Evolutionary conservation across 2,888 invertebrate genomes (phyloP).

Genomic region (Drosophila maculinotata): DNA sequence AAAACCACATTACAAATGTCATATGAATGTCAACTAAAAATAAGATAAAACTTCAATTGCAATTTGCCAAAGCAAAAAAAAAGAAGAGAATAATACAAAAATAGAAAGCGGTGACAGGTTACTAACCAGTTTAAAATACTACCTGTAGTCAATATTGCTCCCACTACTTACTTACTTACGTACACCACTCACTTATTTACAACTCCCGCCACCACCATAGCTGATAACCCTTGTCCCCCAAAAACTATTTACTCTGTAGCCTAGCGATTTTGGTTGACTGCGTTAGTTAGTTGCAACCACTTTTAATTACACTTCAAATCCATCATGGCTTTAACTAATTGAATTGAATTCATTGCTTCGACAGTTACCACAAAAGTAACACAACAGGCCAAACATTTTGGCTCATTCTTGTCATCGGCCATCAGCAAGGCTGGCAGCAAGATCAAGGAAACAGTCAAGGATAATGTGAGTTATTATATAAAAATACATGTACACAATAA

Average conservation of each 20-base stretch:
- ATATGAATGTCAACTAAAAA: conserved; percentile 31
- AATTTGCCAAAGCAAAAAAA: conserved; percentile 46
- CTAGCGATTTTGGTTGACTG: conserved; percentile 49
- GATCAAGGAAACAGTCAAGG: conserved; percentile 98
- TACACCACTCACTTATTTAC: conserved; percentile 5
- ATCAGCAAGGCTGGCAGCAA: conserved; percentile 98
- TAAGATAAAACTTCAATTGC: conserved; percentile 31
- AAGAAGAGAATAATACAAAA: conserved; percentile 24
- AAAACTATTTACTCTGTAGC: conserved; percentile 61
- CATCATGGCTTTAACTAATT: conserved; percentile 22
- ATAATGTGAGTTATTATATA: conserved; percentile 90
- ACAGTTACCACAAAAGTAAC: conserved; percentile 95
- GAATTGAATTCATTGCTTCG: conserved; percentile 26
- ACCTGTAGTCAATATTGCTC: conserved; percentile 38
- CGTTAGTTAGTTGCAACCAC: conserved; percentile 44
- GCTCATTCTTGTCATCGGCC: conserved; percentile 96
- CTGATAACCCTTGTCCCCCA: conserved; percentile 2
- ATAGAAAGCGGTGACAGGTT: conserved; percentile 81
- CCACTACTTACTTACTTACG: conserved; percentile 1
- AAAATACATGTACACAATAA: no score
- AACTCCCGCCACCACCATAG: conserved; percentile 18
- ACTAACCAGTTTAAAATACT: conserved; percentile 55
- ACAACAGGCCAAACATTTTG: conserved; percentile 95
- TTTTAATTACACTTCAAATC: conserved; percentile 11
- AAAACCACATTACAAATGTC: conserved; percentile 53